Evolutionary conservation across 23 tunicate genomes (phyloP).

Genomic region (Styela clava): DNA sequence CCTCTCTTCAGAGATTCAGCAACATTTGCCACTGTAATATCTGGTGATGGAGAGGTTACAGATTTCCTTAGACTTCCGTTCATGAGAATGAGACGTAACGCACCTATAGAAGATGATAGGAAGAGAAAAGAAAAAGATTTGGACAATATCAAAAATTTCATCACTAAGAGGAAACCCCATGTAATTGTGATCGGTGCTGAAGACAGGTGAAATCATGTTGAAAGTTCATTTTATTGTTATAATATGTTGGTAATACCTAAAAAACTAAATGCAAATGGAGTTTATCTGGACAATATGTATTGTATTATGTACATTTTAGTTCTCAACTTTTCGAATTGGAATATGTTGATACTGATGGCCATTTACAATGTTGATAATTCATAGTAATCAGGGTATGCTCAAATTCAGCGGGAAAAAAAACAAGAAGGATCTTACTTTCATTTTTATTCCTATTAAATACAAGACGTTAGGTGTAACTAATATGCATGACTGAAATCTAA

Average conservation of each 20-base stretch:
- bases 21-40: slow-evolving; percentile 67
- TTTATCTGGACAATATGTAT: too few species aligned
- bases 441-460: too few species aligned
- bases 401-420: too few species aligned
- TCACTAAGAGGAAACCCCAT: slow-evolving; percentile 64
- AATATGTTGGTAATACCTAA: neutral
- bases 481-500: too few species aligned
- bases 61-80: slow-evolving; percentile 50
- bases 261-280: neutral
- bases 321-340: too few species aligned
- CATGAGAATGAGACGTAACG: slow-evolving; percentile 54
- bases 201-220: slow-evolving; percentile 62
- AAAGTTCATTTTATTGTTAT: neutral
- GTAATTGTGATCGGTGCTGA: slow-evolving; percentile 75
- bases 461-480: too few species aligned
- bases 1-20: slow-evolving; percentile 63
- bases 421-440: too few species aligned
- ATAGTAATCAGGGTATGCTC: too few species aligned
- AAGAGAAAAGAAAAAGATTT: slow-evolving; percentile 60
- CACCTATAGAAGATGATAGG: slow-evolving; percentile 44
- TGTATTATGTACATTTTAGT: too few species aligned
- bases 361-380: too few species aligned
- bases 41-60: slow-evolving; percentile 62
- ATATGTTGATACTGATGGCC: too few species aligned
- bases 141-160: slow-evolving; percentile 62